phyloP scores from a whole-genome alignment of 2,797 vertebrate genomes.

The Heliangelus exortis region DNA sequence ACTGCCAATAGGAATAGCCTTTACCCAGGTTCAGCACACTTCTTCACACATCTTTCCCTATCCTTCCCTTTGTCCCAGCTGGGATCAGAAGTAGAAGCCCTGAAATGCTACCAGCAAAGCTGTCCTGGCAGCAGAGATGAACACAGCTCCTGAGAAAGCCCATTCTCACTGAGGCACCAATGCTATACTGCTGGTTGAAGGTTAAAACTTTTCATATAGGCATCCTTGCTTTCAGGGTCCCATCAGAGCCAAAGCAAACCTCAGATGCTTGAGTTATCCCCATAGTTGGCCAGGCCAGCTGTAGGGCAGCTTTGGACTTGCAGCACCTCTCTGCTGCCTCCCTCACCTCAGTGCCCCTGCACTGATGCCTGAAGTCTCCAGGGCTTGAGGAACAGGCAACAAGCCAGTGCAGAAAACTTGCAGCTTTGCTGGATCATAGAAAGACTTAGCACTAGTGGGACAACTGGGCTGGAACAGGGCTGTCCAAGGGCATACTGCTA shows the following conservation, averaged over 20 bases:
- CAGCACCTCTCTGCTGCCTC: not conserved
- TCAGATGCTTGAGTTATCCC: not conserved
- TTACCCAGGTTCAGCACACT: not conserved
- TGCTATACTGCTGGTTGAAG: fast-evolving
- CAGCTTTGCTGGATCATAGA: not conserved
- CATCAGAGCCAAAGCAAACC: not conserved
- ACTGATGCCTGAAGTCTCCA: not conserved
- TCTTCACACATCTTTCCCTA: not conserved
- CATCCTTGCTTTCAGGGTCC: not conserved
- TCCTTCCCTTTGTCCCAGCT: not conserved
- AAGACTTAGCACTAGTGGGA: not conserved
- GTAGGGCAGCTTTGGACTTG: not conserved
- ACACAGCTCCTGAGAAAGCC: not conserved
- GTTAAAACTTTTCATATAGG: not conserved
- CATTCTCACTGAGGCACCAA: not conserved
- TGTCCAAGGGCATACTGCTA: no score
- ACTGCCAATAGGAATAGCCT: not conserved
- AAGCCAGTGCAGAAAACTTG: not conserved
- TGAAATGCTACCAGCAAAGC: not conserved
- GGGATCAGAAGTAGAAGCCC: not conserved
- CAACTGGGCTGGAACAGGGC: fast-evolving
- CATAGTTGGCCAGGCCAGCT: not conserved
- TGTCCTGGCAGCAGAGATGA: not conserved
- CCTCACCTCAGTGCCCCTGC: fast-evolving
- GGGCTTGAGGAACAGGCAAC: not conserved